Conservation (phyloP, 2,113 vertebrate genomes). For the Chlorocebus sabaeus region DNA sequence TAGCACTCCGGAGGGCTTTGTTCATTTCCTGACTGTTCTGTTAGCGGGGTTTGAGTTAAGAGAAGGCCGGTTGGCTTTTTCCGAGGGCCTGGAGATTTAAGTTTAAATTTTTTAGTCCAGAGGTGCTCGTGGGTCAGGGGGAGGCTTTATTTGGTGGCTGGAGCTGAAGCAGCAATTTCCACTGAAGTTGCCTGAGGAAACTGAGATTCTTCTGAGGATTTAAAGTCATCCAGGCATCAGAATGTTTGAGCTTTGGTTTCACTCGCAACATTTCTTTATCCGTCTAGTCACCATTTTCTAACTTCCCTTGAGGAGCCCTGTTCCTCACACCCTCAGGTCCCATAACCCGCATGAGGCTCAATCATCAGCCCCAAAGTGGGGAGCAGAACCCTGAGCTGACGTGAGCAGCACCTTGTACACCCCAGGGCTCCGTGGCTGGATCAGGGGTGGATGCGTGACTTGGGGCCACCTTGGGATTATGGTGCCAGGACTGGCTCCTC, state of each 20-base stretch:
- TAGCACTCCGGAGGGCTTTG: background rate
- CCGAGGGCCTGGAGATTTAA: background rate
- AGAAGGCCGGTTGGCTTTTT: background rate
- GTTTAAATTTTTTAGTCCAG: background rate
- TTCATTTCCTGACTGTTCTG: background rate
- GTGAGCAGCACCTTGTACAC: accelerated
- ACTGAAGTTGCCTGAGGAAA: background rate
- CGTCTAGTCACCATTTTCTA: background rate
- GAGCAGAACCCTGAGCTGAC: background rate
- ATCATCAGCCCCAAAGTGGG: background rate
- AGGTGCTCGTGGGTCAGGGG: background rate
- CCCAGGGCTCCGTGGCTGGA: background rate
- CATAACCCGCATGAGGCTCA: accelerated
- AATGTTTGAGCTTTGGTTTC: background rate
- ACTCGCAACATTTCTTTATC: background rate
- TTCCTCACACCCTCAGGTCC: background rate
- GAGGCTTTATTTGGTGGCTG: background rate
- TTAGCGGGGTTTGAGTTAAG: background rate
- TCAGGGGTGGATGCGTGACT: accelerated
- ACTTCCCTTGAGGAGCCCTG: accelerated
- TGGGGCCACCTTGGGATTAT: accelerated
- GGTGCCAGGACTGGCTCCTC: background rate
- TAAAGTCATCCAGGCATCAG: background rate
- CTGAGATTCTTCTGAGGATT: conserved; percentile 18
- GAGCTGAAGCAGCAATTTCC: conserved; percentile 39